These are phyloP conservation scores for Haliaeetus leucogaster DNA, from an alignment of 2,113 vertebrate species.

Conservation along the genomic window DNA sequence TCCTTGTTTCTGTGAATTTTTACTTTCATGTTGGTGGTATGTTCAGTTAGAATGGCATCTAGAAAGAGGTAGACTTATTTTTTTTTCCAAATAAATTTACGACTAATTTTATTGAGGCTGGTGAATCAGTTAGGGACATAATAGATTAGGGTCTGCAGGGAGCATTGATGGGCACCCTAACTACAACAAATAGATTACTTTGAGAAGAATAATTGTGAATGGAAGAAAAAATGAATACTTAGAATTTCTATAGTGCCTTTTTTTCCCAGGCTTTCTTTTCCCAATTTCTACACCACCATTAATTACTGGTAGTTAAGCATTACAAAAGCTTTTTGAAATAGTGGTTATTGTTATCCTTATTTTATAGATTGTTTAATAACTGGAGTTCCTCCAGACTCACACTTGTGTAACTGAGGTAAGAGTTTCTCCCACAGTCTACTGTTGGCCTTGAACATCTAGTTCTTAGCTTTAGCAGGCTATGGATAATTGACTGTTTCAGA, in stretches of 20 bases:
- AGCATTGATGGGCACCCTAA: neutral
- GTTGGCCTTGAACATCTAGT: neutral
- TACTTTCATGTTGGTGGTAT: neutral
- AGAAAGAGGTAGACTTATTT: neutral
- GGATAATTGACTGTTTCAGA: neutral
- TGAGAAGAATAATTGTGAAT: neutral
- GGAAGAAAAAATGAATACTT: constrained; percentile 4
- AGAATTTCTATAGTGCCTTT: neutral
- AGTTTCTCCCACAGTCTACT: neutral
- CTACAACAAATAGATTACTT: neutral
- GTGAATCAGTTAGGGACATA: neutral
- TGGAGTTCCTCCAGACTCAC: neutral
- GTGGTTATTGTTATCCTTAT: constrained; percentile 9
- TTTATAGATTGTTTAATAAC: constrained; percentile 22
- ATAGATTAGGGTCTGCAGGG: neutral
- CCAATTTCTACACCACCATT: neutral
- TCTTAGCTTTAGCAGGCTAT: neutral
- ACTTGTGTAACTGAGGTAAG: constrained; percentile 7
- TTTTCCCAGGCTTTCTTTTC: neutral
- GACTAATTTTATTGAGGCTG: neutral
- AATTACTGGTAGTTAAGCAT: neutral
- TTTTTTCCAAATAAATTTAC: neutral
- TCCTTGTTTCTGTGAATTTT: neutral
- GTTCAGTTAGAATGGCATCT: neutral
- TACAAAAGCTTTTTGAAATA: neutral